Percentiles rank a stretch among this genome's conserved stretches.
phyloP scores from a whole-genome alignment of 2,888 invertebrate genomes.

The Argyresthia goedartella region DNA sequence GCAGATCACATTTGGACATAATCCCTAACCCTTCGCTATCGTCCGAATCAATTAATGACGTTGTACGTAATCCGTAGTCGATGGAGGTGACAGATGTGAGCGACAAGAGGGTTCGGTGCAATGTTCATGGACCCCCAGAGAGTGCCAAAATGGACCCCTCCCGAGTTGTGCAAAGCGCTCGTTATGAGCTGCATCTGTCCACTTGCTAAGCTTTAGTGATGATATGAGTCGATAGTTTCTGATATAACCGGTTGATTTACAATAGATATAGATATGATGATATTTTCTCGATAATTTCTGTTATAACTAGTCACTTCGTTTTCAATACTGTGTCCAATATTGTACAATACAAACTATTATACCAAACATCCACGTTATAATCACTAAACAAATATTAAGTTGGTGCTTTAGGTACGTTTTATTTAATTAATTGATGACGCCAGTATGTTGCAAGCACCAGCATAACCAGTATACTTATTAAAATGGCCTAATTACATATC shows the following conservation, averaged over 20 bases:
- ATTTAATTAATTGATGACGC: no score
- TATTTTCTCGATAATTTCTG: no score
- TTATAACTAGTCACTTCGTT: no score
- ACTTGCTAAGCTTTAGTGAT: slow-evolving; percentile 33
- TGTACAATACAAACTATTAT: no score
- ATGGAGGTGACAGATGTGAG: slow-evolving; percentile 60
- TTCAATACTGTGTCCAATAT: no score
- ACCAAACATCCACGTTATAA: no score
- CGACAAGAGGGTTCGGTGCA: slow-evolving; percentile 52
- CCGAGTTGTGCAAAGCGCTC: slow-evolving; percentile 57
- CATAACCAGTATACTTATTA: neutral
- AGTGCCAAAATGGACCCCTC: slow-evolving; percentile 20
- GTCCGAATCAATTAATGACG: slow-evolving; percentile 60
- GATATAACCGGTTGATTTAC: neutral
- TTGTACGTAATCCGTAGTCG: slow-evolving; percentile 52
- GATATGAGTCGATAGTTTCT: slow-evolving; percentile 4
- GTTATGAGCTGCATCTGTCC: slow-evolving; percentile 60
- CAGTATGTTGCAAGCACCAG: neutral
- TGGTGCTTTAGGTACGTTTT: no score
- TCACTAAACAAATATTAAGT: no score
- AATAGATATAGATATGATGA: no score
- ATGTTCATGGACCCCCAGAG: slow-evolving; percentile 44
- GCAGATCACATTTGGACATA: slow-evolving; percentile 20
- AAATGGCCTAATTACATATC: neutral
- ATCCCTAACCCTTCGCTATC: slow-evolving; percentile 45